Percentiles rank a stretch among this genome's conserved stretches.
These are phyloP conservation scores for Axea sp. DNA, from an alignment of 2,888 invertebrate genomes.

Conservation along the genomic window DNA sequence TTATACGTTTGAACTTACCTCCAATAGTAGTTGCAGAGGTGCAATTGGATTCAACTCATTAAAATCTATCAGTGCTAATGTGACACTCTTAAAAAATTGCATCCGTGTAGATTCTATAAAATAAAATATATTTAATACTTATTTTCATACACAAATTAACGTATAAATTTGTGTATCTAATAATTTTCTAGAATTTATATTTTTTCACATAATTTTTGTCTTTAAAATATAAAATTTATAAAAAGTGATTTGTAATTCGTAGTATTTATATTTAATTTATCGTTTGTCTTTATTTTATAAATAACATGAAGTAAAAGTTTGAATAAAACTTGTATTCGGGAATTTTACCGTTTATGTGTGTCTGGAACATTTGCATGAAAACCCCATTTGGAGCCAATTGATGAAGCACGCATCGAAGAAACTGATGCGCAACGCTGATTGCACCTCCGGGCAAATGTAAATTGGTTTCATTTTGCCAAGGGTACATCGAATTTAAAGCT, in stretches of 20 bases:
- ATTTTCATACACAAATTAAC: too few species aligned
- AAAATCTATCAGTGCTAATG: slow-evolving; percentile 96
- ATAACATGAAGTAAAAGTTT: too few species aligned
- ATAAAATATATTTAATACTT: slow-evolving; percentile 16
- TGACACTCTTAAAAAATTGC: slow-evolving; percentile 96
- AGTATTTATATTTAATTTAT: too few species aligned
- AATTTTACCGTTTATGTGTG: slow-evolving; percentile 87
- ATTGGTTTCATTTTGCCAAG: slow-evolving; percentile 93
- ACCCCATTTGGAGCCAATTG: slow-evolving; percentile 98
- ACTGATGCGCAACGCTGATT: slow-evolving; percentile 97
- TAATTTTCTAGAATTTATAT: too few species aligned
- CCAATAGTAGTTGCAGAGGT: slow-evolving; percentile 93
- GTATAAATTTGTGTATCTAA: too few species aligned
- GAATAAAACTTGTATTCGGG: too few species aligned
- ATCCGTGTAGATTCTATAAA: slow-evolving; percentile 84
- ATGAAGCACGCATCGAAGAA: slow-evolving; percentile 96
- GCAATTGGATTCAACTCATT: slow-evolving; percentile 96
- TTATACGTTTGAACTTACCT: slow-evolving; percentile 80
- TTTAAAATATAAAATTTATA: too few species aligned
- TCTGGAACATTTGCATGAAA: slow-evolving; percentile 96
- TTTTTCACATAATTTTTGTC: too few species aligned
- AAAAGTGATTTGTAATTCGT: too few species aligned
- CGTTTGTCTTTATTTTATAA: too few species aligned
- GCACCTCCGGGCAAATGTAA: slow-evolving; percentile 96
- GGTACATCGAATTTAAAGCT: slow-evolving; percentile 88